phyloP scores from a whole-genome alignment of 2,113 vertebrate species.

The Clarias gariepinus region DNA sequence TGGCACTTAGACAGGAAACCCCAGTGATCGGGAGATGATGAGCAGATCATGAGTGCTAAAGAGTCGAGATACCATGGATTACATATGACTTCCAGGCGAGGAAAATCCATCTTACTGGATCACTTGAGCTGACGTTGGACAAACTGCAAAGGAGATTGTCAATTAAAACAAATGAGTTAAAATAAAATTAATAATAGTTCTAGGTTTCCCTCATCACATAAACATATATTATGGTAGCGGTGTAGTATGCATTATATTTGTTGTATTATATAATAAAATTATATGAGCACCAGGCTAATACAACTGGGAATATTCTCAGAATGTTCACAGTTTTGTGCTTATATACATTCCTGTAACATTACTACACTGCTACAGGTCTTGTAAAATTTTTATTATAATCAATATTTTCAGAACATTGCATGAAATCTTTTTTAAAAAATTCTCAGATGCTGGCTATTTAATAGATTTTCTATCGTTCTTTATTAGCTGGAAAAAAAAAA shows the following conservation, averaged over 20 bases:
- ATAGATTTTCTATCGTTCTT: neutral
- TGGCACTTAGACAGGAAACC: conserved; percentile 46
- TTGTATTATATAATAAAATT: neutral
- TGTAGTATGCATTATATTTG: neutral
- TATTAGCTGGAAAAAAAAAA: neutral
- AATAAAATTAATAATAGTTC: too few species aligned
- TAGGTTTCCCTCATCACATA: neutral
- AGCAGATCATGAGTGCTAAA: conserved; percentile 34
- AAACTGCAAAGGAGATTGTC: neutral
- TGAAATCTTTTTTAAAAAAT: neutral
- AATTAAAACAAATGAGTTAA: neutral
- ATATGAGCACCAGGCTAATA: neutral
- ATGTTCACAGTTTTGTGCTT: neutral
- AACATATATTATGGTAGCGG: neutral
- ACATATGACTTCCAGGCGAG: neutral
- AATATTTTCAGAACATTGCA: neutral
- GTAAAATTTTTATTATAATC: neutral
- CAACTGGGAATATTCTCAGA: neutral
- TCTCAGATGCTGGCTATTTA: neutral
- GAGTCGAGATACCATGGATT: neutral
- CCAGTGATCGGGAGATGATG: conserved; percentile 13
- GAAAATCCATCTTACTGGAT: neutral
- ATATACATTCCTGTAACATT: neutral
- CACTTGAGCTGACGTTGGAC: neutral
- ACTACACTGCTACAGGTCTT: neutral